These are phyloP conservation scores for Brachypodius melanocephalos DNA, from an alignment of 2,113 vertebrate genomes.

Conservation along the genomic window DNA sequence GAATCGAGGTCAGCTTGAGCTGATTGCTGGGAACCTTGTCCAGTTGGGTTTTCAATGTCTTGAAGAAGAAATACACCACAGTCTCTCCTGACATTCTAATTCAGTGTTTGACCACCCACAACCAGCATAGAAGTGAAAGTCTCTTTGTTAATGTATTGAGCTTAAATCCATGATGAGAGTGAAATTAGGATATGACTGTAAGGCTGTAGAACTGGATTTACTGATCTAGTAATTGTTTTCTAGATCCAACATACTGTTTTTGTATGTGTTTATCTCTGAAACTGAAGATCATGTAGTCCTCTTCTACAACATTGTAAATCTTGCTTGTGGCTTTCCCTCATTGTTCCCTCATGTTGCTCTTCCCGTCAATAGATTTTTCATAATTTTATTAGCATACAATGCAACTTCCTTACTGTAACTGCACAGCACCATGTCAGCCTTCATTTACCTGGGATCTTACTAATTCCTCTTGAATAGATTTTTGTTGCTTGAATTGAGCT, in stretches of 20 bases:
- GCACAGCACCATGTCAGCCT: background rate
- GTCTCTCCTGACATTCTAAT: background rate
- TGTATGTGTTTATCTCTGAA: background rate
- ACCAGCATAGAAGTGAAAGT: background rate
- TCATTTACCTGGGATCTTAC: background rate
- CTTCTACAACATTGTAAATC: background rate
- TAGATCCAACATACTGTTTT: background rate
- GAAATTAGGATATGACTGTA: background rate
- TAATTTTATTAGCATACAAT: background rate
- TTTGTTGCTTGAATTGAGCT: background rate
- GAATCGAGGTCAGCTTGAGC: background rate
- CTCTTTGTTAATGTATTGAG: background rate
- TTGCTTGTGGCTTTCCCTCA: background rate
- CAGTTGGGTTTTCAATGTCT: background rate
- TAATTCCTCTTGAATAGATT: background rate
- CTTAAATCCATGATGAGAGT: background rate
- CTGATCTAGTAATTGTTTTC: background rate
- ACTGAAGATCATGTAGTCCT: background rate
- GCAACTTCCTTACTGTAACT: background rate
- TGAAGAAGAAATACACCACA: background rate
- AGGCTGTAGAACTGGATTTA: background rate
- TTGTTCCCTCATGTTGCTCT: background rate
- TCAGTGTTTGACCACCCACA: background rate
- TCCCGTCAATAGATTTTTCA: background rate
- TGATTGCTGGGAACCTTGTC: background rate